A percentile compares a stretch with the other conserved stretches of the same genome.
phyloP scores from a whole-genome alignment of 2,888 invertebrate species.

The Iselma pallidipennis region DNA sequence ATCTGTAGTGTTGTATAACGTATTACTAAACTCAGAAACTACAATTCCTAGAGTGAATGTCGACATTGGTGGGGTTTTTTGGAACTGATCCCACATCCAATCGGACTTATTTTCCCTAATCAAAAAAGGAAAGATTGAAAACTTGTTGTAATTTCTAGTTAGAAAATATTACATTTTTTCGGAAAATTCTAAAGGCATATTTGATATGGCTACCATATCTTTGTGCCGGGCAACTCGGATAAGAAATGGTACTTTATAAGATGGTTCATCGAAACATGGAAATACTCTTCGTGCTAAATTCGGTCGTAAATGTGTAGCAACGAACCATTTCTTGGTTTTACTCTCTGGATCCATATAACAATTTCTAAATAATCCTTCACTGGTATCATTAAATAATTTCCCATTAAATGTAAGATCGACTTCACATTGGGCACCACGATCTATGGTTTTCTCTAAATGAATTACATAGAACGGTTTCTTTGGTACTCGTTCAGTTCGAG shows the following conservation, averaged over 20 bases:
- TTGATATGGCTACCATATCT: constrained; percentile 65
- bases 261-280: constrained; percentile 82
- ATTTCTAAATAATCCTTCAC: constrained; percentile 72
- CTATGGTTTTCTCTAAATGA: constrained; percentile 62
- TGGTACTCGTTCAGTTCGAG: constrained; percentile 56
- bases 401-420: constrained; percentile 70
- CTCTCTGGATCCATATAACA: constrained; percentile 60
- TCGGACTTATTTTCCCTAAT: constrained; percentile 61
- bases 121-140: constrained; percentile 12
- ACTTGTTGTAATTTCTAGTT: background rate
- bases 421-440: constrained; percentile 63
- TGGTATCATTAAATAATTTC: constrained; percentile 64
- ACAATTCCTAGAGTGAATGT: constrained; percentile 76
- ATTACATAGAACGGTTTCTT: constrained; percentile 67
- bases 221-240: constrained; percentile 66
- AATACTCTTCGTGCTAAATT: constrained; percentile 77
- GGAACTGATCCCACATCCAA: constrained; percentile 71
- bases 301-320: constrained; percentile 71
- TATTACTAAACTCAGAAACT: constrained; percentile 64
- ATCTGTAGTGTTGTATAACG: constrained; percentile 39
- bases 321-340: constrained; percentile 59
- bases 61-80: constrained; percentile 74
- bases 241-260: constrained; percentile 72
- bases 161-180: constrained; percentile 65
- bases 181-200: constrained; percentile 63